Evolutionary conservation across 1,140 invertebrate genomes (phyloP), one percentile per base, ranked within the genome.

Genomic region (Halictus rubicundus): DNA sequence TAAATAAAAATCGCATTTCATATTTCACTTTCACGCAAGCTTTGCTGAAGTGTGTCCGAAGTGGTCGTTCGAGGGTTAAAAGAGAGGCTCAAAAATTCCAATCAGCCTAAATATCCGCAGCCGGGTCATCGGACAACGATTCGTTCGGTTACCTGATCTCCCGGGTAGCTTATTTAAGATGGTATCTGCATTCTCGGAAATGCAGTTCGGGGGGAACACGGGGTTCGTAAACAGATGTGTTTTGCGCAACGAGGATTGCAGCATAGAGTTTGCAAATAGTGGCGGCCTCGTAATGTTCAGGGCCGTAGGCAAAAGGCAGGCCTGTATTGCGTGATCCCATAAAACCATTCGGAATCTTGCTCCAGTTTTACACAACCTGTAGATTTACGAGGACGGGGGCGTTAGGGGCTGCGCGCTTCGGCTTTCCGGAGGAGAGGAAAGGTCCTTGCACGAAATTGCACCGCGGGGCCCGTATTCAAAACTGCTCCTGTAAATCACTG

Each of bases 261-360:
- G n/a, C 6, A 8, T 23, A 2, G 8, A 39, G 52, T 79, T 74
- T 49, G 77, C 61, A 78, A 71, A 78, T 42, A n/a, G 42, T 21
- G 54, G 37, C 37, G 70, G 14, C 37, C 52, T 49, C 2, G 52
- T 49, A 23, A 79, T 60, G 70, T 70, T 79, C 77, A 79, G 70
- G 77, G 77, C 25, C 57, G 57, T 68, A 8, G 73, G 66, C 57
- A 68, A 23, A n/a, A 32, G 5, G 19, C 4, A 0, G 12, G 42
- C 2, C 37, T n/a, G 57, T 78, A 70, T 70, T 68, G 59, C 25
- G 37, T 37, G 23, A 54, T 27, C 66, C 42, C 82, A 84, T 86
- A 86, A 87, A 86, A 65, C 75, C 57, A 84, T 89, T 81, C 80
- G 76, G 69, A 74, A 69, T 82, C 78, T 68, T 88, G 84, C 82